Base-by-base conservation (phyloP, 1,140 invertebrate genomes). In the Caenorhabditis briggsae region DNA sequence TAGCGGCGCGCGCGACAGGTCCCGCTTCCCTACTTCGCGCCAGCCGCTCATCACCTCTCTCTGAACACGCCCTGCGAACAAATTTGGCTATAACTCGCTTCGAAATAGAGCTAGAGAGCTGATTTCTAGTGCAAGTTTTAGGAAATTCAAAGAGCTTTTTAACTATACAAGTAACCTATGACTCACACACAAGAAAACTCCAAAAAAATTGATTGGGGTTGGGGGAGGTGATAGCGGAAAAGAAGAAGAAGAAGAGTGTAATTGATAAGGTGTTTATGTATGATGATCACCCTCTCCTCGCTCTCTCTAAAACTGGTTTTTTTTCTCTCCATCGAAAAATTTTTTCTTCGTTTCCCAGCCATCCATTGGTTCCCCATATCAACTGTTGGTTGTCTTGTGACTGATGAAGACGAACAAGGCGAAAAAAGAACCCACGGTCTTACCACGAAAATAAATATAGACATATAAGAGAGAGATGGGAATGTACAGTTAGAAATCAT, bases 251-350 rank as follows among this genome's bases (percentile, higher is more conserved):
- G 16, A 46, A 20, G 59, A 70, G 64, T 70, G 64, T 70, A 70
- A 70, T 70, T 70, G 64, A 70, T 70, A 70, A 70, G 64, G 64
- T 70, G 64, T 70, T 70, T 70, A 70, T 70, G 64, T 70, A 70
- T 70, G 64, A 70, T 70, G 64, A 70, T 70, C 64, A 70, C 41
- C 64, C 14, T 12, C 7, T 33, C 25, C 64, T 46, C 59, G 33
- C 20, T 70, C 59, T 64, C 20, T 70, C 33, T 43, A 70, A 70
- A 70, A 70, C 64, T 70, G 64, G 64, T 70, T 70, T 14, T 70
- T 1, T 61, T 25, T 43, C 14, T 18, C 41, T 43, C 41, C 64
- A 14, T 23, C 18, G 11, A 11, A 33, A 11, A 61, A 25, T 25
- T 61, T 25, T 20, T 25, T 12, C 25, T 61, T 3, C 3, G 11